Conservation (phyloP, 2,797 vertebrate genomes). For the Tolypeutes matacus region DNA sequence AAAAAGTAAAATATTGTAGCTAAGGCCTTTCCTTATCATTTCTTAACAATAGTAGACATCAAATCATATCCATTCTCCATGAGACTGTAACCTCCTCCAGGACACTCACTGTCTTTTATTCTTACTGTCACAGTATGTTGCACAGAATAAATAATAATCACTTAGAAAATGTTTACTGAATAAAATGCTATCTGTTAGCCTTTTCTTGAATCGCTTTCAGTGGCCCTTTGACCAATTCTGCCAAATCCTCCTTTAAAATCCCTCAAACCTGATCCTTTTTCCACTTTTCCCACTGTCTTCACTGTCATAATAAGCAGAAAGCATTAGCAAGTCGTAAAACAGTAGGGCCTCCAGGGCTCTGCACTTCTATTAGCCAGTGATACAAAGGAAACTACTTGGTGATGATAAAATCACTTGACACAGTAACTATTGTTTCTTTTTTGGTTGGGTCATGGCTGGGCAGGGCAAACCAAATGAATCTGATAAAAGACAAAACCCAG, state of each 20-base stretch:
- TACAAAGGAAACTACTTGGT: background rate
- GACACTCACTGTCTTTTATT: background rate
- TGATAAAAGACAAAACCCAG: conserved; percentile 21
- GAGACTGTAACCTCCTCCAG: background rate
- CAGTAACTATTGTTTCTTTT: background rate
- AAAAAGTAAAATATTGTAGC: background rate
- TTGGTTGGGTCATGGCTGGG: background rate
- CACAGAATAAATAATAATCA: background rate
- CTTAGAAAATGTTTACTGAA: background rate
- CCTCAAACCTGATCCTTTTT: background rate
- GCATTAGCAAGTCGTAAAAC: background rate
- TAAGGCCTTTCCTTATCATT: background rate
- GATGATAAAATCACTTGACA: background rate
- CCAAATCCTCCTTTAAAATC: background rate
- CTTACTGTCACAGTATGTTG: background rate
- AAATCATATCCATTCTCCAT: background rate
- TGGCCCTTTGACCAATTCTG: background rate
- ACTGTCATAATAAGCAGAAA: background rate
- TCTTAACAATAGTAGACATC: background rate
- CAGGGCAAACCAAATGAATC: conserved; percentile 13
- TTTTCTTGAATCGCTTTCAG: background rate
- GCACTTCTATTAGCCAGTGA: background rate
- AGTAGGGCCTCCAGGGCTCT: background rate
- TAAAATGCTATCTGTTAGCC: background rate
- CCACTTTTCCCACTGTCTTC: background rate